A percentile compares a stretch with the other conserved stretches of the same genome.
phyloP scores from a whole-genome alignment of 2,113 vertebrate species.

The Solenodon paradoxus region DNA sequence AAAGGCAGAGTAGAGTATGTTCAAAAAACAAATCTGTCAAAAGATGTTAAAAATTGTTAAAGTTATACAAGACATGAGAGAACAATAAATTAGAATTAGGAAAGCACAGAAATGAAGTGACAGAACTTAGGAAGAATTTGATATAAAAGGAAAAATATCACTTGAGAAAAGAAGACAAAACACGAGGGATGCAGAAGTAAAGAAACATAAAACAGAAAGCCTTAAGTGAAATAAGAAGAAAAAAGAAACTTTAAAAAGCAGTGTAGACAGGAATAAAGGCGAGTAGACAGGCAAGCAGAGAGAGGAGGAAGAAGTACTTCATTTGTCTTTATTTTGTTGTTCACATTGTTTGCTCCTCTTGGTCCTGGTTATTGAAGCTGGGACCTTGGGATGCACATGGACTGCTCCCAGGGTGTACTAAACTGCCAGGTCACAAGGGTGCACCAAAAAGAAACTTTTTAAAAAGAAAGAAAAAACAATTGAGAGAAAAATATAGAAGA shows the following conservation, averaged over 20 bases:
- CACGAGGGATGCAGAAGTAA: neutral
- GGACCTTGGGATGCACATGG: too few relatives aligned
- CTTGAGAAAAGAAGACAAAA: neutral
- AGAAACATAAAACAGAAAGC: neutral
- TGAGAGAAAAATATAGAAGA: neutral
- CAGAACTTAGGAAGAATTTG: neutral
- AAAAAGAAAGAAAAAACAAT: neutral
- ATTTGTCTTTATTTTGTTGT: too few relatives aligned
- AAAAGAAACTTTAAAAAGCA: too few relatives aligned
- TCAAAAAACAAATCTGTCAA: constrained; percentile 35
- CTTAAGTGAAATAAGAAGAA: neutral
- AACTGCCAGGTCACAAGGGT: too few relatives aligned
- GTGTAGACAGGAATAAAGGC: too few relatives aligned
- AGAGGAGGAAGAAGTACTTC: too few relatives aligned
- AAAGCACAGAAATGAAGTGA: constrained; percentile 19
- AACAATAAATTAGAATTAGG: constrained; percentile 6
- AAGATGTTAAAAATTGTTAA: neutral
- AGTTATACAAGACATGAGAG: neutral
- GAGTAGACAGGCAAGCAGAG: too few relatives aligned
- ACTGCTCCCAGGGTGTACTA: too few relatives aligned
- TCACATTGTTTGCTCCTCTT: too few relatives aligned
- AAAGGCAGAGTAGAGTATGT: neutral
- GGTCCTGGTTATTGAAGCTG: too few relatives aligned
- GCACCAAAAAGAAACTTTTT: too few relatives aligned
- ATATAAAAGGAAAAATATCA: neutral